Percentiles rank a stretch among this genome's conserved stretches.
Evolutionary conservation across 2,113 vertebrate species (phyloP).

Genomic region (Junco hyemalis): DNA sequence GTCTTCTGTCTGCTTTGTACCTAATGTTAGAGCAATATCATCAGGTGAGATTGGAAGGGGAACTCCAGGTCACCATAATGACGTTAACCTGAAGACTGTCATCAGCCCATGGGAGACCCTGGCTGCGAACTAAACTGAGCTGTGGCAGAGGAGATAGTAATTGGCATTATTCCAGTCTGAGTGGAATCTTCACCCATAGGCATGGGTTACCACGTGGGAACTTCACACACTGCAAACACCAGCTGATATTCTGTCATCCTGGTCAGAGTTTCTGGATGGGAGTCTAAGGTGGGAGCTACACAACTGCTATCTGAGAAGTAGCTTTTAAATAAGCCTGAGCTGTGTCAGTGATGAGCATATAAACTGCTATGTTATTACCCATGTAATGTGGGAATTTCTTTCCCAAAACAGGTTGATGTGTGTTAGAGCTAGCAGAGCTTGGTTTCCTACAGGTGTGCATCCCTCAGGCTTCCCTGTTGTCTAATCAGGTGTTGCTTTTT

Average conservation of each 20-base stretch:
- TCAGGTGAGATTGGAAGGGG: background rate
- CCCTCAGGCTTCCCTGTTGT: background rate
- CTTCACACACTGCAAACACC: background rate
- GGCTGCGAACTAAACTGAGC: background rate
- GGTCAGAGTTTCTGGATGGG: background rate
- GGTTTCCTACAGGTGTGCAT: background rate
- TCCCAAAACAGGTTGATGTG: background rate
- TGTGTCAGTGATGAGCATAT: background rate
- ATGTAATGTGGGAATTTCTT: background rate
- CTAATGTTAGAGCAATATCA: background rate
- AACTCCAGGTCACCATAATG: rapidly evolving
- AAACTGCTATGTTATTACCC: background rate
- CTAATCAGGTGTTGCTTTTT: background rate
- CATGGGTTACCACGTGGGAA: background rate
- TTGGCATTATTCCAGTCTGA: background rate
- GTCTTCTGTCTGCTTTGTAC: background rate
- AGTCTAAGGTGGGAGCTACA: background rate
- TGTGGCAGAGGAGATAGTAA: background rate
- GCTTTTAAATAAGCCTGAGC: background rate
- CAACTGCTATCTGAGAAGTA: background rate
- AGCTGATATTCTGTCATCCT: background rate
- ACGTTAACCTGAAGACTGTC: background rate
- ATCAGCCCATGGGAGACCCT: background rate
- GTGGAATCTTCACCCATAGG: background rate
- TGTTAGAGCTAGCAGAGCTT: background rate